Evolutionary conservation across 64 coral and sea anemone genomes (phyloP).

Genomic region (Trachythela sp.): DNA sequence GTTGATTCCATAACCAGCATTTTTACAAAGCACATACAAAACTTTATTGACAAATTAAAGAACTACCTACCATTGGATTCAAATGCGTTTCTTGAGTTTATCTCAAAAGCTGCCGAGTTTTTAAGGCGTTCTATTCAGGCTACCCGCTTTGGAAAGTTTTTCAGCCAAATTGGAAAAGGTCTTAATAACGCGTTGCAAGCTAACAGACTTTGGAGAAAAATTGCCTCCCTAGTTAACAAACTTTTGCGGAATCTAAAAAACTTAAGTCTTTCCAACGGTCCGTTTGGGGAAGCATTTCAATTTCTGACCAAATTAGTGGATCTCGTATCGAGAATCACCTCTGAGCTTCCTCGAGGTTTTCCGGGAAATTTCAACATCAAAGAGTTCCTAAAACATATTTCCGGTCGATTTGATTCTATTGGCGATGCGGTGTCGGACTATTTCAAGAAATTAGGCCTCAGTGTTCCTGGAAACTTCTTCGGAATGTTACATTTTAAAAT

Average conservation of each 20-base stretch:
- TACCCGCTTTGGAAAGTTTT: background rate
- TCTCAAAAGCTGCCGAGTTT: constrained; percentile 69
- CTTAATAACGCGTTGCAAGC: background rate
- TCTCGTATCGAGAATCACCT: constrained; percentile 48
- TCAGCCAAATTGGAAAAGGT: background rate
- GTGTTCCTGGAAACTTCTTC: constrained; percentile 57
- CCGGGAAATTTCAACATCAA: constrained; percentile 62
- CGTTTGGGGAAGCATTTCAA: constrained; percentile 44
- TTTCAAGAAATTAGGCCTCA: constrained; percentile 53
- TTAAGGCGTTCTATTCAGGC: constrained; percentile 60
- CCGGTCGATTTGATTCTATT: background rate
- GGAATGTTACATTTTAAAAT: constrained; percentile 73
- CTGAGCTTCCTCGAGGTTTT: constrained; percentile 61
- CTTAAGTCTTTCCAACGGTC: background rate
- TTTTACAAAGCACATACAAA: constrained; percentile 61
- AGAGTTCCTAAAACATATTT: constrained; percentile 47
- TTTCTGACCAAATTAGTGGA: constrained; percentile 59
- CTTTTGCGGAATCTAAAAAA: background rate
- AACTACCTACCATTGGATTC: constrained; percentile 59
- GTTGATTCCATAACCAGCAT: constrained; percentile 69
- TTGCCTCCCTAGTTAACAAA: background rate
- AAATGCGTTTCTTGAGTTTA: constrained; percentile 60
- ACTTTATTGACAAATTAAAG: constrained; percentile 58
- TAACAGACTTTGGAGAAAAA: background rate
- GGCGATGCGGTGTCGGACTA: constrained; percentile 45